phyloP scores from a whole-genome alignment of 2,797 vertebrate species.

The Pteropus rufus region DNA sequence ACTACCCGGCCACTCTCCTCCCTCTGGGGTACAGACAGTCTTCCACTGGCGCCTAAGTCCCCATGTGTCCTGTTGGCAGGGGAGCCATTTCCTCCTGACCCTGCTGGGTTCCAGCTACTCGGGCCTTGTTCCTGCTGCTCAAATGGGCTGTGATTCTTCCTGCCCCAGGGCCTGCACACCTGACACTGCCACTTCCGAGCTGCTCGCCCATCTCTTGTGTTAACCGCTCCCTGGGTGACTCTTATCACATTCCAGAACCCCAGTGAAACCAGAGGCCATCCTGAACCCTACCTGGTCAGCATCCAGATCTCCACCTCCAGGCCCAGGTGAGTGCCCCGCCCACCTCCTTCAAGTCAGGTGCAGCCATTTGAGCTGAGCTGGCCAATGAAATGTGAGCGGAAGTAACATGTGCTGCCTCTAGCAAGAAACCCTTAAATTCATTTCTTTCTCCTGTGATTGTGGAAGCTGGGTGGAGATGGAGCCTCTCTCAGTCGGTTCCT shows the following conservation, averaged over 20 bases:
- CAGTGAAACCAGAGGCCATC: not conserved
- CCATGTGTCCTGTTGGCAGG: rapidly evolving
- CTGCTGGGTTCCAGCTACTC: not conserved
- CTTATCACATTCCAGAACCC: not conserved
- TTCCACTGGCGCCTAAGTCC: not conserved
- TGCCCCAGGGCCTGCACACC: not conserved
- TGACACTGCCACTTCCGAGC: not conserved
- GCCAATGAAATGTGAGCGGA: not conserved
- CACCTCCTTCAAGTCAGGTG: not conserved
- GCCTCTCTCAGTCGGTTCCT: not conserved
- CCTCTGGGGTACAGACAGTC: not conserved
- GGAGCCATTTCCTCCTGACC: not conserved
- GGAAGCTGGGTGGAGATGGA: not conserved
- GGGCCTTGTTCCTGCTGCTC: not conserved
- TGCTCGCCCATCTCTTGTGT: too few relatives aligned
- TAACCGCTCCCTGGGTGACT: not conserved
- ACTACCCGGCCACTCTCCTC: not conserved
- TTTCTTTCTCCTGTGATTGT: not conserved
- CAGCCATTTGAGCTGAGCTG: not conserved
- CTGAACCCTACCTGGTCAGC: not conserved
- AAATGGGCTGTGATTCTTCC: not conserved
- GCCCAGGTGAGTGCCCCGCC: not conserved
- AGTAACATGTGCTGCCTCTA: not conserved
- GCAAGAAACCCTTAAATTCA: not conserved
- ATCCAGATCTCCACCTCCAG: not conserved